phyloP scores from a whole-genome alignment of 2,888 invertebrate species.

The Acutogordius australiensis region DNA sequence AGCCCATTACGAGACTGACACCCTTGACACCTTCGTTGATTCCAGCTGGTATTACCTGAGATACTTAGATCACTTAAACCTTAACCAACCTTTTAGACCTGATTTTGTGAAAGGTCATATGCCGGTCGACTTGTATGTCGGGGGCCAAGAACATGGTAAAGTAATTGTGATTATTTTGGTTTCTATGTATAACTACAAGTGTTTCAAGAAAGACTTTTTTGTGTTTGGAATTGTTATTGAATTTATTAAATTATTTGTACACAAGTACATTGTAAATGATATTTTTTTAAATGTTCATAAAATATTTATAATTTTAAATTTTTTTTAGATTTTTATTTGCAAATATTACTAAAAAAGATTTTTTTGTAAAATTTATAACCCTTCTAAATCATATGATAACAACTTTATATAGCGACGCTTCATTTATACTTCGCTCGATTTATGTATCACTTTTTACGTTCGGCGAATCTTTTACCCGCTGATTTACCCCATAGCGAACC shows the following conservation, averaged over 20 bases:
- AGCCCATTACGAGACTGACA: conserved; percentile 64
- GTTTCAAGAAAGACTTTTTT: too few species aligned
- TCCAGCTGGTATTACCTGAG: conserved; percentile 92
- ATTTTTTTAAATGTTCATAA: too few species aligned
- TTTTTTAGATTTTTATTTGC: too few species aligned
- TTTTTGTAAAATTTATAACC: too few species aligned
- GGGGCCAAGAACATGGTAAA: conserved; percentile 73
- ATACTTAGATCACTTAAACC: conserved; percentile 51
- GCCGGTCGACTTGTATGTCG: conserved; percentile 80
- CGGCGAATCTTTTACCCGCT: conserved; percentile 29
- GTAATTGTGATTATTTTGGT: too few species aligned
- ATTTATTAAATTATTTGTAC: too few species aligned
- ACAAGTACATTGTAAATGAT: too few species aligned
- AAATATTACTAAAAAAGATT: too few species aligned
- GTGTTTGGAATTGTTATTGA: too few species aligned
- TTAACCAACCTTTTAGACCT: conserved; percentile 36
- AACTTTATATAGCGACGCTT: conserved; percentile 60
- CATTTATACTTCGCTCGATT: conserved; percentile 92
- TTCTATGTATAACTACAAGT: too few species aligned
- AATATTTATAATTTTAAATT: too few species aligned
- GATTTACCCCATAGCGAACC: conserved; percentile 48
- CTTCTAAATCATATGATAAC: too few species aligned
- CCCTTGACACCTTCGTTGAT: conserved; percentile 99
- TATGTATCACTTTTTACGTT: conserved; percentile 59
- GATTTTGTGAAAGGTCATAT: conserved; percentile 32